Evolutionary conservation across 2,797 vertebrate genomes (phyloP), one percentile per base, ranked within the genome.

Genomic region (Rhinella marina): DNA sequence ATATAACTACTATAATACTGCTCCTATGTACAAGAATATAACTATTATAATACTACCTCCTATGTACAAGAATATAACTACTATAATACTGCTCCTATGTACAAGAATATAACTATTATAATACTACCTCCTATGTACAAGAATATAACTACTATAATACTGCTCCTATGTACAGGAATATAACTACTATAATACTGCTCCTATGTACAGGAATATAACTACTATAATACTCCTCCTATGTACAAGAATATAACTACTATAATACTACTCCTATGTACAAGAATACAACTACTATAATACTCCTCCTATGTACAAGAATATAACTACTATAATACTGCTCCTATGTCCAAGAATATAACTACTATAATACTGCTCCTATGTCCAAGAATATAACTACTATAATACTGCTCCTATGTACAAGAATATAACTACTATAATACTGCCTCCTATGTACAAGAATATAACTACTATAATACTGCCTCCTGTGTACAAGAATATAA

Each of bases 101-200:
- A 73, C 32, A 41, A 41, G 17, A 73, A 41, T 73, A 73, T 73
- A 73, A 48, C 32, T 73, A 73, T 2, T 48, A 73, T 73, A 73
- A 19, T 73, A 73, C 29, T 41, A 8, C 11, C 68, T 9, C 29
- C 29, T 72, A 72, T 72, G 29, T 72, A 72, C 68, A 72, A 72
- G 68, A 72, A 41, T 72, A 72, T 72, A 72, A 72, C 68, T 72
- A 41, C 68, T 72, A 72, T 72, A 72, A 72, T 72, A 72, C 68
- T 41, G 7, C 68, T 1, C 25, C 14, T 29, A 70, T 70, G 1
- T 70, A 29, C 27, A 70, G 17, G 25, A 70, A 70, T 70, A 70
- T 70, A 32, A 70, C 66, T 70, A 25, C 23, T 64, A 64, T 64
- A 64, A 64, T 64, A 64, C 62, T 25, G 23, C 62, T 8, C 61